Evolutionary conservation across 2,797 vertebrate genomes (phyloP).

Genomic region (Aeoliscus strigatus): DNA sequence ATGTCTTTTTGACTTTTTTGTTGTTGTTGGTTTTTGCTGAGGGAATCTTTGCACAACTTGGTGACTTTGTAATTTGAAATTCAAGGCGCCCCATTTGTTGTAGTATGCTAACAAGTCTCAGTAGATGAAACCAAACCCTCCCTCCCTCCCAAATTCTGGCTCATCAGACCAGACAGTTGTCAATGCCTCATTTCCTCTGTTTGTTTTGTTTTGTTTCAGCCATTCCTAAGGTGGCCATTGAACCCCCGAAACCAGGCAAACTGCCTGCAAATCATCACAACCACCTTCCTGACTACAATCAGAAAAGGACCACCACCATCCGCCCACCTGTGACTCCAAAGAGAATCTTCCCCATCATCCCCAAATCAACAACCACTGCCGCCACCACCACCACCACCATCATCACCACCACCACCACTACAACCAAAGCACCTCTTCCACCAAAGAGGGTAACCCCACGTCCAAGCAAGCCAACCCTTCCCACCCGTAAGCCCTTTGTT

Average conservation of each 20-base stretch:
- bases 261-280: constrained; percentile 70
- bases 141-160: constrained; percentile 30
- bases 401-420: constrained; percentile 19
- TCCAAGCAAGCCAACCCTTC: constrained; percentile 54
- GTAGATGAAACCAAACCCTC: constrained; percentile 11
- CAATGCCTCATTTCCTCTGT: constrained; percentile 55
- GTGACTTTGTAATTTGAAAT: no score
- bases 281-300: constrained; percentile 76
- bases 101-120: no score
- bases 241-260: constrained; percentile 74
- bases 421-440: constrained; percentile 44
- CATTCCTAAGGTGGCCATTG: constrained; percentile 81
- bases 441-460: constrained; percentile 54
- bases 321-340: constrained; percentile 60
- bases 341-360: constrained; percentile 41
- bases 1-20: no score
- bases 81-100: no score
- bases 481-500: constrained; percentile 57
- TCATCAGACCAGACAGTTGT: constrained; percentile 41
- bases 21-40: constrained; percentile 3
- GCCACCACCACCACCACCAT: constrained; percentile 20
- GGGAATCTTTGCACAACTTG: no score
- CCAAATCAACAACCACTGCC: constrained; percentile 40
- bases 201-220: constrained; percentile 64
- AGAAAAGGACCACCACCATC: constrained; percentile 67